phyloP scores from a whole-genome alignment of 2,797 vertebrate genomes.

The Peromyscus nudipes region DNA sequence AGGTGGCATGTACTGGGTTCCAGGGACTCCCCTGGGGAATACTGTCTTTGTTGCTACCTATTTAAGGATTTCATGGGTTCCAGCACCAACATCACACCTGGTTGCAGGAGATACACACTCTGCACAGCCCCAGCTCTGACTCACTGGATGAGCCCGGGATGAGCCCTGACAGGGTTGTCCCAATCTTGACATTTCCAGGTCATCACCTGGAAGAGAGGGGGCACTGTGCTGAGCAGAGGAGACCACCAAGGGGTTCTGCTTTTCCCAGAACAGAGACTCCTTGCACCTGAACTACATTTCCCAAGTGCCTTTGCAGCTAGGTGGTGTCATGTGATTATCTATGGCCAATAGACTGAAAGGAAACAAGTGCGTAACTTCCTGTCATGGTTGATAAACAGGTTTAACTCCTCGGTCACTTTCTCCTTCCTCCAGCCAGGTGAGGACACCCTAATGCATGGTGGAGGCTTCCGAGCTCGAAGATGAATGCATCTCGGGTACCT shows the following conservation, averaged over 20 bases:
- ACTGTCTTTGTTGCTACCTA: neutral
- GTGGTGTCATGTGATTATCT: neutral
- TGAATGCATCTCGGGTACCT: neutral
- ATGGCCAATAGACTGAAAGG: neutral
- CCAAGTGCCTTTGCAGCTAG: neutral
- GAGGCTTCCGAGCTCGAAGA: neutral
- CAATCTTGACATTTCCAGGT: neutral
- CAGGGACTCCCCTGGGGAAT: neutral
- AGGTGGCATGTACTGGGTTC: neutral
- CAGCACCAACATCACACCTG: neutral
- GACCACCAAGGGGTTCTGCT: neutral
- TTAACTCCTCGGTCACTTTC: neutral
- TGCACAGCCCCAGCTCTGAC: neutral
- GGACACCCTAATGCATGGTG: neutral
- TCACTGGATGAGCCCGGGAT: neutral
- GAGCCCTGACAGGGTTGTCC: neutral
- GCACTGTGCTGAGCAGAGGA: neutral
- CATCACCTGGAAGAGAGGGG: neutral
- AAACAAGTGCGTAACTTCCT: neutral
- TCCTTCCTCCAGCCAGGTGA: neutral
- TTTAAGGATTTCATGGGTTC: neutral
- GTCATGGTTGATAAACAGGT: neutral
- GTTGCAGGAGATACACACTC: neutral
- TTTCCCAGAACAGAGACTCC: neutral
- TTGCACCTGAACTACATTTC: conserved; percentile 54